These are phyloP conservation scores for Ammospiza nelsoni DNA, from an alignment of 2,113 vertebrate genomes.

Conservation along the genomic window DNA sequence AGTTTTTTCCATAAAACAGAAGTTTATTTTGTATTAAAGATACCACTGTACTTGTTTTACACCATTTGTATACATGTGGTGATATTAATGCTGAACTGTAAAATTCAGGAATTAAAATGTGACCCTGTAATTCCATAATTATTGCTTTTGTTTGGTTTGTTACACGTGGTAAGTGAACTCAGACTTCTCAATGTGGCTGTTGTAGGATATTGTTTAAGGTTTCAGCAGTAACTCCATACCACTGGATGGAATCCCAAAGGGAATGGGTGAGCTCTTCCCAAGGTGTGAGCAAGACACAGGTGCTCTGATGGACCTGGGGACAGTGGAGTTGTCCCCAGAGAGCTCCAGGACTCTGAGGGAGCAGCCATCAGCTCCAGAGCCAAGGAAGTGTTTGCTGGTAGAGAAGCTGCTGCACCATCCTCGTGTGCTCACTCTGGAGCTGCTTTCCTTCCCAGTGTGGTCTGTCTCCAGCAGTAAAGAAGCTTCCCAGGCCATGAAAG, in stretches of 20 bases:
- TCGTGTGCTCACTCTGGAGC: background rate
- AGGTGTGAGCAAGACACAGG: background rate
- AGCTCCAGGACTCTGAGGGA: background rate
- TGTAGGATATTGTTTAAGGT: slow-evolving; percentile 30
- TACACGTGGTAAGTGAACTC: slow-evolving; percentile 54
- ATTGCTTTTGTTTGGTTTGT: slow-evolving; percentile 79
- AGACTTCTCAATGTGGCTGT: slow-evolving; percentile 30
- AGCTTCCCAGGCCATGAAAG: background rate
- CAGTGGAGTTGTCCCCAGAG: background rate
- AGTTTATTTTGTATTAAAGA: slow-evolving; percentile 95
- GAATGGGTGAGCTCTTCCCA: background rate
- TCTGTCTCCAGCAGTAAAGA: background rate
- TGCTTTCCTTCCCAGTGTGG: background rate
- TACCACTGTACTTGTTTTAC: slow-evolving; percentile 93
- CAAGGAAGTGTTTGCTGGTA: background rate
- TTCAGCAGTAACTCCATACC: background rate
- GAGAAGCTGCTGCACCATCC: background rate
- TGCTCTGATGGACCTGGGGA: background rate
- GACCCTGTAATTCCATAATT: slow-evolving; percentile 89
- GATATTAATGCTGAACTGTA: slow-evolving; percentile 89
- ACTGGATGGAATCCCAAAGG: background rate
- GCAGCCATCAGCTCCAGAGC: background rate
- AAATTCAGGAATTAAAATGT: slow-evolving; percentile 97
- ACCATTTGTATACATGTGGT: slow-evolving; percentile 97
- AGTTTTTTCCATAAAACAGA: slow-evolving; percentile 87